Evolutionary conservation across 2,888 invertebrate genomes (phyloP).

Genomic region (Drosophila fungiperda): DNA sequence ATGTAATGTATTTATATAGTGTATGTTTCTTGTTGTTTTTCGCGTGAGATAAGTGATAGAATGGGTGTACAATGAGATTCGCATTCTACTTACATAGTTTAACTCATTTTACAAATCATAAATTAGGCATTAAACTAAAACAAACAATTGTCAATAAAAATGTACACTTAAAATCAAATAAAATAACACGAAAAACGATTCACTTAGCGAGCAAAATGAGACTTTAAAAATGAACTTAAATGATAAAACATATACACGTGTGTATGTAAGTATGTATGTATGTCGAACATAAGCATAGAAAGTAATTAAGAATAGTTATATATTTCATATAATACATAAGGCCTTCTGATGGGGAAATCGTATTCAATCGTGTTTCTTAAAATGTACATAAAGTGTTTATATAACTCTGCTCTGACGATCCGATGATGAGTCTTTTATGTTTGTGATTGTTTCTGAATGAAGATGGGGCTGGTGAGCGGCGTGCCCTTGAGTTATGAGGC

Average conservation of each 20-base stretch:
- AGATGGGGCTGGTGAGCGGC: conserved; percentile 29
- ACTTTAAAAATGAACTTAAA: conserved; percentile 58
- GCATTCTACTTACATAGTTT: conserved; percentile 67
- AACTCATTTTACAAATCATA: conserved; percentile 62
- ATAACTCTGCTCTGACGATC: conserved; percentile 31
- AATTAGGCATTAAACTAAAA: conserved; percentile 64
- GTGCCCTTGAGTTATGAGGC: conserved; percentile 28
- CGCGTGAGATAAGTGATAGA: conserved; percentile 32
- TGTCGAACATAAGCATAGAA: conserved; percentile 59
- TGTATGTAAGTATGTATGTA: conserved; percentile 21
- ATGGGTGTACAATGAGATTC: conserved; percentile 66
- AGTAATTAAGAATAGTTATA: conserved; percentile 63
- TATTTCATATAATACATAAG: conserved; percentile 77
- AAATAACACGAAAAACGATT: conserved; percentile 49
- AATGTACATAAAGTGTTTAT: conserved; percentile 33
- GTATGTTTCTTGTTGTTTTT: conserved; percentile 26
- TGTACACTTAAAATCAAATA: conserved; percentile 69
- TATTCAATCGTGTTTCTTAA: conserved; percentile 46
- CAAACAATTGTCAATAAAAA: conserved; percentile 64
- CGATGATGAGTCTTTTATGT: conserved; percentile 16
- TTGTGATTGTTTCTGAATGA: conserved; percentile 22
- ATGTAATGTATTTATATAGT: conserved; percentile 25
- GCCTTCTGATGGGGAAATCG: conserved; percentile 55
- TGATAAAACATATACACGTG: conserved; percentile 26
- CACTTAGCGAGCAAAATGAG: conserved; percentile 62